Evolutionary conservation across 2,797 vertebrate species (phyloP).

Genomic region (Sebastiscus albofasciatus): DNA sequence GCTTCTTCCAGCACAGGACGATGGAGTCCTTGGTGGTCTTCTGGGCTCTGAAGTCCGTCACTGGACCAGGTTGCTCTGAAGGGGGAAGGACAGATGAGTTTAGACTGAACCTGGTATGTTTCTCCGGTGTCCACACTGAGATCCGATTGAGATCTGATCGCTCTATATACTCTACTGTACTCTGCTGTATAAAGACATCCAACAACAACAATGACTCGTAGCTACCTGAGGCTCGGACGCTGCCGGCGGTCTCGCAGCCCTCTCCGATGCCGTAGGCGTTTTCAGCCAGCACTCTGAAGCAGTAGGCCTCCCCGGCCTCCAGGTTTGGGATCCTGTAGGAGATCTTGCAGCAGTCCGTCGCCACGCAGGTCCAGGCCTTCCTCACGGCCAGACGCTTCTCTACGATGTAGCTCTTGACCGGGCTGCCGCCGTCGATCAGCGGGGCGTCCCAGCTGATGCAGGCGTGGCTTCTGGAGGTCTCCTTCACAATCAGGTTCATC

Average conservation of each 20-base stretch:
- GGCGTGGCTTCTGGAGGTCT: conserved; percentile 91
- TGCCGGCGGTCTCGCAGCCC: conserved; percentile 93
- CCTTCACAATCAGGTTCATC: conserved; percentile 91
- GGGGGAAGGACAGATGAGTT: not conserved
- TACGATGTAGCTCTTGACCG: conserved; percentile 94
- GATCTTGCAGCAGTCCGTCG: conserved; percentile 90
- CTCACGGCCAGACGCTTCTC: conserved; percentile 97
- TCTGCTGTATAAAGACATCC: not conserved
- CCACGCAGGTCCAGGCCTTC: conserved; percentile 97
- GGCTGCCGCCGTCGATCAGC: conserved; percentile 93
- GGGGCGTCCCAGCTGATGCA: conserved; percentile 94
- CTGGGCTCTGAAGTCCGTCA: conserved; percentile 90
- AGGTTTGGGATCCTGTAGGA: conserved; percentile 93
- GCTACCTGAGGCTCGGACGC: conserved; percentile 93
- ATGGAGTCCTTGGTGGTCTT: conserved; percentile 91
- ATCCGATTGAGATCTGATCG: too few relatives aligned
- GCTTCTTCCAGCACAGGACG: conserved; percentile 94
- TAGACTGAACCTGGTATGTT: not conserved
- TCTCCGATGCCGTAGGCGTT: conserved; percentile 97
- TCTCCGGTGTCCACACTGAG: too few relatives aligned
- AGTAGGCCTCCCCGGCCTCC: conserved; percentile 95
- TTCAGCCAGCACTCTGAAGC: conserved; percentile 97
- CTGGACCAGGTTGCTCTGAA: conserved; percentile 96
- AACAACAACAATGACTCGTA: not conserved
- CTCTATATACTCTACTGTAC: not conserved